These are phyloP conservation scores for Neosalanx taihuensis DNA, from an alignment of 2,797 vertebrate genomes.

Conservation along the genomic window DNA sequence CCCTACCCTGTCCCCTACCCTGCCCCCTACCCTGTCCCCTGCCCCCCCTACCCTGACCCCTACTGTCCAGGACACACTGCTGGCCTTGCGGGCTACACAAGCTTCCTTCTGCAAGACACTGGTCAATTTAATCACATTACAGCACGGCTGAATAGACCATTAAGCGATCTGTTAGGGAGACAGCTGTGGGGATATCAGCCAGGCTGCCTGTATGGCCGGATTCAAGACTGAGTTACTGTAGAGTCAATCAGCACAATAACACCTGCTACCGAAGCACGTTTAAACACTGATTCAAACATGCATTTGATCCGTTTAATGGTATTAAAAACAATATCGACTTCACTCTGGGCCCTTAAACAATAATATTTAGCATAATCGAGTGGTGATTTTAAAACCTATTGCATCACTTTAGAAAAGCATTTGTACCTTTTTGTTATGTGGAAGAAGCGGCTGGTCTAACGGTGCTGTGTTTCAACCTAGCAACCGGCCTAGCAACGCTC, in stretches of 20 bases:
- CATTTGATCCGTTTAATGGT: not conserved
- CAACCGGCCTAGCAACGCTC: not conserved
- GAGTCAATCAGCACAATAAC: not conserved
- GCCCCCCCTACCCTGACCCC: too few relatives aligned
- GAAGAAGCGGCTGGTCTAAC: not conserved
- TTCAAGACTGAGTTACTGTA: not conserved
- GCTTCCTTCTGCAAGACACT: not conserved
- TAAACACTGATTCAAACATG: not conserved
- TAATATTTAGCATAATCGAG: not conserved
- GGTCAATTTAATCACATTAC: not conserved
- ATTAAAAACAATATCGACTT: not conserved
- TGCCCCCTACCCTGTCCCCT: too few relatives aligned
- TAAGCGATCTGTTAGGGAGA: not conserved
- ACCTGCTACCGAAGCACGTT: not conserved
- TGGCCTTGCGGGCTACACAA: not conserved
- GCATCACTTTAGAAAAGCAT: not conserved
- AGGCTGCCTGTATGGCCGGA: not conserved
- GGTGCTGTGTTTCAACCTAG: not conserved
- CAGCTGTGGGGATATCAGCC: not conserved
- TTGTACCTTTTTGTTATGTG: too few relatives aligned
- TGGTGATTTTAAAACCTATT: too few relatives aligned
- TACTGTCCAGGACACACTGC: too few relatives aligned
- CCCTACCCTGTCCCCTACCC: too few relatives aligned
- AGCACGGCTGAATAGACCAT: not conserved
- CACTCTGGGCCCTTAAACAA: not conserved